Conservation (phyloP, 1,140 invertebrate genomes). For the Eubasilissa regina region DNA sequence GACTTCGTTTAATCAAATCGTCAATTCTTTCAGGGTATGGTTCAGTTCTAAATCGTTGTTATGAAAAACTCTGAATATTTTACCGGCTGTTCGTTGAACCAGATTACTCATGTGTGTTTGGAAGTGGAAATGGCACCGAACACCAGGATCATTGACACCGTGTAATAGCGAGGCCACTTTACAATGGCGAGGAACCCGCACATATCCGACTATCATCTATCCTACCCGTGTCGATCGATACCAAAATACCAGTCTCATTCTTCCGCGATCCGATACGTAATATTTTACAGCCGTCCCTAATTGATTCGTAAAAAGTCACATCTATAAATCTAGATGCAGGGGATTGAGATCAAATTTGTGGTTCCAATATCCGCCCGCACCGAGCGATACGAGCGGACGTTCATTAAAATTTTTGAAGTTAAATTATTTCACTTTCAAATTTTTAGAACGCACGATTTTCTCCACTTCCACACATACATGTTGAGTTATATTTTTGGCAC, state of each 20-base stretch:
- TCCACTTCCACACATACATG: too few relatives aligned
- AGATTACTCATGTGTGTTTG: not conserved
- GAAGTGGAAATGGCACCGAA: not conserved
- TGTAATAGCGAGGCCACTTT: not conserved
- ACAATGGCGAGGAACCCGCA: constrained; percentile 4
- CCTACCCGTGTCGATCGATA: not conserved
- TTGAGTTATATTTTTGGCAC: too few relatives aligned
- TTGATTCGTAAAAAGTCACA: constrained; percentile 34
- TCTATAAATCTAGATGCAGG: not conserved
- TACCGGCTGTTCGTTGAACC: not conserved
- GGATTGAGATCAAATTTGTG: not conserved
- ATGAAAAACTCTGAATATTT: constrained; percentile 26
- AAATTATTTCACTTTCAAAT: too few relatives aligned
- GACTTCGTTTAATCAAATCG: too few relatives aligned
- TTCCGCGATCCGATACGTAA: constrained; percentile 2
- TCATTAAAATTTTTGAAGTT: too few relatives aligned
- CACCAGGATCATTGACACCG: constrained; percentile 25
- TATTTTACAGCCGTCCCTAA: constrained; percentile 4
- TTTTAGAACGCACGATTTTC: too few relatives aligned
- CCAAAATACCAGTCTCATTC: not conserved
- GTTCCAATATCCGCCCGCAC: not conserved
- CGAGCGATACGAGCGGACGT: too few relatives aligned
- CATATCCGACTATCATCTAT: not conserved
- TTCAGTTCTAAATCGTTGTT: too few relatives aligned
- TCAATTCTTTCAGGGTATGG: too few relatives aligned